Conservation (phyloP, 2,888 invertebrate species). For the Incurvaria masculella region DNA sequence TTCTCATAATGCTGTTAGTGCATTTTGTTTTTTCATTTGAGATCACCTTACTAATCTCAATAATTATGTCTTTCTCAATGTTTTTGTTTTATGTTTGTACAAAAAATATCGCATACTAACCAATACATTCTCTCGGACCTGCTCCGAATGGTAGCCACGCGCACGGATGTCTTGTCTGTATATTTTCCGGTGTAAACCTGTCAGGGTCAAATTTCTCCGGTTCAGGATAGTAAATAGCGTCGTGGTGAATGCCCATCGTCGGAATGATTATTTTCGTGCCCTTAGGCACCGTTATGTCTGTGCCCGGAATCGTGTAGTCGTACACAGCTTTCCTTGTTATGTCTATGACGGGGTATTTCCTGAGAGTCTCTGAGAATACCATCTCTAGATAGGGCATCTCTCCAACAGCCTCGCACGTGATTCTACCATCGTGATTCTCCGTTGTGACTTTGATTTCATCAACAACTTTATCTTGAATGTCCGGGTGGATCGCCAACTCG, state of each 20-base stretch:
- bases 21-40: not conserved
- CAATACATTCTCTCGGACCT: conserved; percentile 41
- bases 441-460: conserved; percentile 22
- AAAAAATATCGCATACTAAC: too few relatives aligned
- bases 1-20: too few relatives aligned
- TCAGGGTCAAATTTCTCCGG: conserved; percentile 46
- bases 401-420: conserved; percentile 21
- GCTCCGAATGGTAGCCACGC: conserved; percentile 39
- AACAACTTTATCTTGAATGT: conserved; percentile 28
- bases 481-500: conserved; percentile 30
- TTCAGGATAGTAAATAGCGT: conserved; percentile 34
- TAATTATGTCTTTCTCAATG: too few relatives aligned
- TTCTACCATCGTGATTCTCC: conserved; percentile 16
- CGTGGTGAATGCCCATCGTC: conserved; percentile 32
- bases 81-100: too few relatives aligned
- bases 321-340: conserved; percentile 28
- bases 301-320: conserved; percentile 31
- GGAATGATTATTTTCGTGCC: conserved; percentile 28
- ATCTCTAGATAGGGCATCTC: conserved; percentile 25
- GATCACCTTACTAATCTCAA: not conserved
- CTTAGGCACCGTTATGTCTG: conserved; percentile 28
- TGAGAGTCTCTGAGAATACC: conserved; percentile 32
- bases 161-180: conserved; percentile 25
- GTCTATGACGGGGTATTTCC: conserved; percentile 41
- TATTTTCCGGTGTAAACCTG: conserved; percentile 31